Conservation (phyloP, 1,140 invertebrate species). For the Bursaphelenchus mucronatus region DNA sequence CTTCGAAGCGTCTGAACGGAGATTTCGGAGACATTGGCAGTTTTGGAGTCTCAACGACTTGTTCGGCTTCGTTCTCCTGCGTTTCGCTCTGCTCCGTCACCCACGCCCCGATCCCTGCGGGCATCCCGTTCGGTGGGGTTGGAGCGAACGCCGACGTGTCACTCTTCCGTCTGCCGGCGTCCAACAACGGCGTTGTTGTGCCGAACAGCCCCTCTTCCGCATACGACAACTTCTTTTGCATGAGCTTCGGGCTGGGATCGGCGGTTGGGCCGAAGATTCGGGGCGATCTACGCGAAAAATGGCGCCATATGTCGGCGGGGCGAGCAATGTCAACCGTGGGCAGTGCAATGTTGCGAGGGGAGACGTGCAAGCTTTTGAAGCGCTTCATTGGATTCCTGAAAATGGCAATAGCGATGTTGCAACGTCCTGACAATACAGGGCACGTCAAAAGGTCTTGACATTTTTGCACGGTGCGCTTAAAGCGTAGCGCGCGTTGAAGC, state of each 20-base stretch:
- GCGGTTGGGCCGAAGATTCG: conserved; percentile 15
- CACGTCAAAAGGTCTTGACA: too few relatives aligned
- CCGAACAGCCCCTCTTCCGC: neutral
- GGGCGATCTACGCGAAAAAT: conserved; percentile 17
- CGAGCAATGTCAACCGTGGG: conserved; percentile 14
- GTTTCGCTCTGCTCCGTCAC: neutral
- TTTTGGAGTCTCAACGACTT: neutral
- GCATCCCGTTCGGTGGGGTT: neutral
- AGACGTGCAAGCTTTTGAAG: conserved; percentile 16
- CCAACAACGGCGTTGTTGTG: neutral
- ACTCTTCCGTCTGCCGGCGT: neutral
- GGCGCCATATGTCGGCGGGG: conserved; percentile 15
- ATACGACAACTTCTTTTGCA: conserved; percentile 7
- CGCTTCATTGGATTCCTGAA: neutral
- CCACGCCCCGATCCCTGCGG: neutral
- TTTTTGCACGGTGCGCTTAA: too few relatives aligned
- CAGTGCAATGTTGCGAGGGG: neutral
- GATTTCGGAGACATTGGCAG: conserved; percentile 3
- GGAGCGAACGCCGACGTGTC: neutral
- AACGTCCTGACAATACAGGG: too few relatives aligned
- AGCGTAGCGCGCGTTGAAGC: too few relatives aligned
- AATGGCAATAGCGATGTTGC: too few relatives aligned
- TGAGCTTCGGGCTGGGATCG: neutral
- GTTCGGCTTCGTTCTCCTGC: neutral
- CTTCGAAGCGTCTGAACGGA: neutral